phyloP scores from a whole-genome alignment of 64 coral and sea anemone genomes.

The Stichodactyla mertensii region DNA sequence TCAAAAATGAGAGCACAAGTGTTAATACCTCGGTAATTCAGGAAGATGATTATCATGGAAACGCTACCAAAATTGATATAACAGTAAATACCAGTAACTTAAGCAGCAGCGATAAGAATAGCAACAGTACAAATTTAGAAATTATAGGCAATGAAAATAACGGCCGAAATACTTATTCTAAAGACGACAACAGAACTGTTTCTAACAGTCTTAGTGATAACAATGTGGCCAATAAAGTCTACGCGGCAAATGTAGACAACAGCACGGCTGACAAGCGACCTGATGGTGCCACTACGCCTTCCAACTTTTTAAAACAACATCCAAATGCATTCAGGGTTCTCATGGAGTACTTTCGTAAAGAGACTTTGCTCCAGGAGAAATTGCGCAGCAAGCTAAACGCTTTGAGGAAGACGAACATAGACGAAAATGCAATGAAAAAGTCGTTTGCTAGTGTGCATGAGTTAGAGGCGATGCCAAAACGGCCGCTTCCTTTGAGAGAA shows the following conservation, averaged over 20 bases:
- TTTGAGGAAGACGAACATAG: not conserved
- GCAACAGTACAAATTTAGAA: not conserved
- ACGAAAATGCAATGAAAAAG: constrained; percentile 3
- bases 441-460: constrained; percentile 5
- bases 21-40: not conserved
- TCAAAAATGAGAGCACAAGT: not conserved
- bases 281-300: not conserved
- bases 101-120: not conserved
- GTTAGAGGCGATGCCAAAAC: not conserved
- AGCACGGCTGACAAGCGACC: not conserved
- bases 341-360: constrained; percentile 69
- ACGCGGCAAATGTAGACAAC: not conserved
- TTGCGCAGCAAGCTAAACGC: not conserved
- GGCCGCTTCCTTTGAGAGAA: not conserved
- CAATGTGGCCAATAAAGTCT: not conserved
- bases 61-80: not conserved
- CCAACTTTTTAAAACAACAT: not conserved
- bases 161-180: not conserved
- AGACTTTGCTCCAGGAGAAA: constrained; percentile 44
- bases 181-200: not conserved
- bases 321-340: constrained; percentile 52
- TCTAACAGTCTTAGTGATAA: not conserved
- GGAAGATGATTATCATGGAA: not conserved
- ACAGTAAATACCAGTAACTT: too few species aligned
- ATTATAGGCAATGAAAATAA: not conserved